Evolutionary conservation across 2,797 vertebrate genomes (phyloP).

Genomic region (Scarus forsteni): DNA sequence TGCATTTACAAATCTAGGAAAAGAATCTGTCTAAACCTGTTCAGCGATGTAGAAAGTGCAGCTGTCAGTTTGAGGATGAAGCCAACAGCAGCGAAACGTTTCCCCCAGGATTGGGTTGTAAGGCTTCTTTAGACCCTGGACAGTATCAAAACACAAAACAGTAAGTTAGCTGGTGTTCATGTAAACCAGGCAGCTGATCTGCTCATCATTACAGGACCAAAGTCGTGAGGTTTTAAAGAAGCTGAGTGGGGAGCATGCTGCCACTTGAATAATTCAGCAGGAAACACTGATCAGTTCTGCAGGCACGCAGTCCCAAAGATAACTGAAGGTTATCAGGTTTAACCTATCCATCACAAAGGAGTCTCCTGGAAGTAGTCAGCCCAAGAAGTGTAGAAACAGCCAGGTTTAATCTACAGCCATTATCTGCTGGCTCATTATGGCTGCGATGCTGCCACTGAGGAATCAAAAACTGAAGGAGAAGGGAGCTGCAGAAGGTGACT

Average conservation of each 20-base stretch:
- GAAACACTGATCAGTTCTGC: not conserved
- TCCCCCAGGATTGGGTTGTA: conserved; percentile 98
- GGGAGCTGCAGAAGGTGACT: conserved; percentile 9
- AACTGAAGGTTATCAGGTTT: conserved; percentile 3
- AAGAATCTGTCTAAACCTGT: conserved; percentile 84
- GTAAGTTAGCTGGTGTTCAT: not conserved
- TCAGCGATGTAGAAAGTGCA: conserved; percentile 97
- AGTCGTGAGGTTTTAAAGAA: conserved; percentile 8
- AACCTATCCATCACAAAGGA: conserved; percentile 6
- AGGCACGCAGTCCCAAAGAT: not conserved
- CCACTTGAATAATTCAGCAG: conserved; percentile 2
- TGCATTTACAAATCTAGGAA: not conserved
- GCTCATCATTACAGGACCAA: not conserved
- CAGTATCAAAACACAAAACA: conserved; percentile 30
- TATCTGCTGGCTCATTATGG: conserved; percentile 28
- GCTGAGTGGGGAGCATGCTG: not conserved
- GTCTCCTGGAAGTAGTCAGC: not conserved
- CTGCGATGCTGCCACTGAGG: conserved; percentile 21
- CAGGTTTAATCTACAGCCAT: conserved; percentile 13
- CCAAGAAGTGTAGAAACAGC: conserved; percentile 33
- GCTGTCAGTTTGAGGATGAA: conserved; percentile 93
- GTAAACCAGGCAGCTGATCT: not conserved
- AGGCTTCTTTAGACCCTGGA: conserved; percentile 97
- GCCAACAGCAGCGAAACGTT: conserved; percentile 97
- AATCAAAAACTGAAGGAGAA: conserved; percentile 21